A percentile compares a stretch with the other conserved stretches of the same genome.
phyloP scores from a whole-genome alignment of 2,888 invertebrate species.

The Cosmia trapezina region DNA sequence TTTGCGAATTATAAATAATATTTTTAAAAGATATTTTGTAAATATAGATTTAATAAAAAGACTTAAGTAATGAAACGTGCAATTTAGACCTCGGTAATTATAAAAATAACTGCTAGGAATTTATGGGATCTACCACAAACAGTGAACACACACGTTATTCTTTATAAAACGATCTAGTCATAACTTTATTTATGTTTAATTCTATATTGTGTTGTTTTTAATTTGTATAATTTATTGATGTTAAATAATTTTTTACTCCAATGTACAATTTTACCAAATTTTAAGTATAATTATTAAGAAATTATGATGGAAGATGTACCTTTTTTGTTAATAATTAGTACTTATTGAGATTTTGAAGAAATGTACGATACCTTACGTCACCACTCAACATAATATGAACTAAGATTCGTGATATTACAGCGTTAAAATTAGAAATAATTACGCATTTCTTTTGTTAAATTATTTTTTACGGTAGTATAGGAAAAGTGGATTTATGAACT shows the following conservation, averaged over 20 bases:
- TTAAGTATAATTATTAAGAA: constrained; percentile 43
- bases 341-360: constrained; percentile 6
- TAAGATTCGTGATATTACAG: constrained; percentile 60
- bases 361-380: constrained; percentile 65
- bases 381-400: constrained; percentile 41
- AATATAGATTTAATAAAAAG: constrained; percentile 81
- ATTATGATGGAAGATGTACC: constrained; percentile 3
- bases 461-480: constrained; percentile 40
- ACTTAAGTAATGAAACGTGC: constrained; percentile 81
- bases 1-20: constrained; percentile 86
- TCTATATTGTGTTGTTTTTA: constrained; percentile 46
- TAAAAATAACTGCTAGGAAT: constrained; percentile 82
- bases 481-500: constrained; percentile 26
- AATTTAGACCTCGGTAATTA: constrained; percentile 86
- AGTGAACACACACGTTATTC: constrained; percentile 73
- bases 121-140: constrained; percentile 64
- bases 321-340: constrained; percentile 30
- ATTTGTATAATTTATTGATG: constrained; percentile 51
- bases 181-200: constrained; percentile 67
- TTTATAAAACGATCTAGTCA: constrained; percentile 77
- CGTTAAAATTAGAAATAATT: constrained; percentile 49
- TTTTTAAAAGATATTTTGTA: constrained; percentile 89
- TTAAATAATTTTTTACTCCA: constrained; percentile 50
- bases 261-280: constrained; percentile 41
- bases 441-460: constrained; percentile 26